Base-by-base conservation (phyloP, 2,888 invertebrate species). In the Gandaritis pyraliata region DNA sequence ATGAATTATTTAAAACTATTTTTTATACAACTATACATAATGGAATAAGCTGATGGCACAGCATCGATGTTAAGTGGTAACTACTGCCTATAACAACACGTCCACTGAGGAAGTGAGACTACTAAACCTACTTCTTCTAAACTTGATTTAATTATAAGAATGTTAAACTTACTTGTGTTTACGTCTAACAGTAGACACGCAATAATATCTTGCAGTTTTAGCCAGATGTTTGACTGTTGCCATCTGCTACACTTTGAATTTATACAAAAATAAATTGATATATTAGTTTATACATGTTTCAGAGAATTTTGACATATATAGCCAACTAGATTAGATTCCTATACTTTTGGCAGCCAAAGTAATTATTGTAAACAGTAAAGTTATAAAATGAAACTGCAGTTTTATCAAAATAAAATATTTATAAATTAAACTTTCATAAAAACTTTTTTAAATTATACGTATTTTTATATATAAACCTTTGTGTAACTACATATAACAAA, bases 121-220 rank as follows among this genome's bases (percentile, higher is more conserved):
- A n/a, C n/a, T n/a, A n/a, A 23, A 23, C 6, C 23, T 23, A 23
- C 2, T 23, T 6, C 23, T 4, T 23, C n/a, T n/a, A n/a, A 23
- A 23, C 23, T 23, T 3, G 23, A 3, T 23, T n/a, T n/a, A 3
- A 23, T 23, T 23, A 23, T 23, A 23, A 23, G 4, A 5, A 23
- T 23, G 23, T 23, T 23, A 2, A 36, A 66, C 73, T 70, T 62
- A 82, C 82, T 64, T 69, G 56, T 74, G 69, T 5, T 67, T 71
- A 16, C 73, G 71, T 3, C 46, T 71, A 2, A 61, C 52, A n/a
- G 54, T 48, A 6, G 63, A 36, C 6, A 50, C 51, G 45, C 69
- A 67, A 38, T 61, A 65, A 41, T 58, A 30, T 36, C 77, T 66
- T 16, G 66, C 60, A 13, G 54, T 49, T 43, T 58, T 39, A 53